phyloP scores from a whole-genome alignment of 2,113 vertebrate genomes.

The Ceratotherium simum region DNA sequence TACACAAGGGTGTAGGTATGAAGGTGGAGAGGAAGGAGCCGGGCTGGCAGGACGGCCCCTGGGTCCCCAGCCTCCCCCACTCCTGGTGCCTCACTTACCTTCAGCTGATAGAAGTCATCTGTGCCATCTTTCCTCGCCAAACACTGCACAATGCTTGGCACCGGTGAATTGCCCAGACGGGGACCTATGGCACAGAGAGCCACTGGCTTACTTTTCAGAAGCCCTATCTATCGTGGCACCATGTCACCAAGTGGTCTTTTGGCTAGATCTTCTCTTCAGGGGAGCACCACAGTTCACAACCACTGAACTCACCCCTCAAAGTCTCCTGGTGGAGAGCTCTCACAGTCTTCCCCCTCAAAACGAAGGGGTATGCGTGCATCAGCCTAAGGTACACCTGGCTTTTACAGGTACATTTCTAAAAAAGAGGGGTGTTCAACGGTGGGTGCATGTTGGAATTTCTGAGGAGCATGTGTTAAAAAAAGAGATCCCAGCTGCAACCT shows the following conservation, averaged over 20 bases:
- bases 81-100: constrained; percentile 88
- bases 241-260: constrained; percentile 12
- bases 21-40: not conserved
- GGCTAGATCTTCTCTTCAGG: not conserved
- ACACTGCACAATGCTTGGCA: constrained; percentile 99
- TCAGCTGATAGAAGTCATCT: constrained; percentile 99
- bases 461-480: not conserved
- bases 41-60: not conserved
- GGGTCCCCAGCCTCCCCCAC: not conserved
- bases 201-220: constrained; percentile 73
- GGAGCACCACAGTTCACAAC: not conserved
- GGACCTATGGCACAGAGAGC: constrained; percentile 90
- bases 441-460: not conserved
- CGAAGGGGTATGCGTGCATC: not conserved
- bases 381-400: not conserved
- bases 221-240: constrained; percentile 53
- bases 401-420: not conserved
- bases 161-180: constrained; percentile 98
- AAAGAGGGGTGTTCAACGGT: not conserved
- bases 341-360: not conserved
- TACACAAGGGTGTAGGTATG: not conserved
- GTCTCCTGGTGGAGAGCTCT: not conserved
- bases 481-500: not conserved
- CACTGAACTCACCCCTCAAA: not conserved
- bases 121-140: constrained; percentile 98